Percentiles rank a stretch among this genome's conserved stretches.
Evolutionary conservation across 2,888 invertebrate genomes (phyloP).

Genomic region (Drosophila imparisetae): DNA sequence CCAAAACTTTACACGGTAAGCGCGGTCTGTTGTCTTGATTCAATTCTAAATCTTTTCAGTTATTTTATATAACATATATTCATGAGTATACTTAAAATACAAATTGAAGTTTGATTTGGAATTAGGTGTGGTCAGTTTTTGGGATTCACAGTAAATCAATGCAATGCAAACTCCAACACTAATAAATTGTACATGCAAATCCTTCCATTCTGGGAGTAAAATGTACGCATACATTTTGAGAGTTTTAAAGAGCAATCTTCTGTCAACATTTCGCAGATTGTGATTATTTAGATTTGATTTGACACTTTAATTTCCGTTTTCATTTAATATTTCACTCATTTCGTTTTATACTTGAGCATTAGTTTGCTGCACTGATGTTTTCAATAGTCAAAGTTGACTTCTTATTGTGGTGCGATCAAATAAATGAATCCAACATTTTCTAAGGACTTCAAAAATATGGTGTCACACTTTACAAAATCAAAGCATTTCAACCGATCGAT

Average conservation of each 20-base stretch:
- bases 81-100: not conserved
- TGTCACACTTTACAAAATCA: not conserved
- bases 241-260: not conserved
- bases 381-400: not conserved
- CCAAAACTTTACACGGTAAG: not conserved
- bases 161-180: slow-evolving; percentile 59
- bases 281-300: not conserved
- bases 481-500: not conserved
- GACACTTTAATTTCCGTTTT: not conserved
- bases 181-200: slow-evolving; percentile 43
- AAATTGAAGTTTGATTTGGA: slow-evolving; percentile 4
- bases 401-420: not conserved
- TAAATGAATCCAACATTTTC: not conserved
- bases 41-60: slow-evolving; percentile 14
- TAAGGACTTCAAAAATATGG: not conserved
- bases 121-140: slow-evolving; percentile 22
- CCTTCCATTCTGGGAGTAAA: slow-evolving; percentile 83
- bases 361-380: not conserved
- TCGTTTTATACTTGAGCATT: not conserved
- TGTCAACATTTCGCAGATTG: not conserved
- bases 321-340: not conserved
- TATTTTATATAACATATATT: slow-evolving; percentile 1
- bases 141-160: slow-evolving; percentile 70
- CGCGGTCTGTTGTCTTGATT: not conserved
- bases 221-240: slow-evolving; percentile 18